Conservation (phyloP, 2,113 vertebrate species). For the Neomonachus schauinslandi region DNA sequence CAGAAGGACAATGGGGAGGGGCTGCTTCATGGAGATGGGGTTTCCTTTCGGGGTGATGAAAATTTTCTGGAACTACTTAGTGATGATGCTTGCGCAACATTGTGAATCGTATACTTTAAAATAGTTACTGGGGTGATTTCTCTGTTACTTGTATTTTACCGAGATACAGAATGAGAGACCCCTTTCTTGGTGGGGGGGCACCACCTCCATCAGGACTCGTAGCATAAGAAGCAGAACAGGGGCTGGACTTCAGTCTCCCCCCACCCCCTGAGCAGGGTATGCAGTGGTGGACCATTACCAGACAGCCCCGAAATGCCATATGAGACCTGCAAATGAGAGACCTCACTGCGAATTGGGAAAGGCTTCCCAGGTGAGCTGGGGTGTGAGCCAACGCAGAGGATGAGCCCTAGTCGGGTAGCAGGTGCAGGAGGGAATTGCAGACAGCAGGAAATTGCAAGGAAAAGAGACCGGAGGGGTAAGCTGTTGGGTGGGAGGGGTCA, state of each 20-base stretch:
- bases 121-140: neutral
- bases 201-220: neutral
- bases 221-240: neutral
- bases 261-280: neutral
- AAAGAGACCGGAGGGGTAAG: neutral
- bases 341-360: neutral
- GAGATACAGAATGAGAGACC: neutral
- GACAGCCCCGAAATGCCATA: neutral
- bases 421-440: neutral
- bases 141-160: neutral
- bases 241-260: neutral
- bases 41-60: neutral
- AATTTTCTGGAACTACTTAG: neutral
- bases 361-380: neutral
- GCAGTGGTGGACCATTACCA: neutral
- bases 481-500: neutral
- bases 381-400: neutral
- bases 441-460: too few species aligned
- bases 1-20: neutral
- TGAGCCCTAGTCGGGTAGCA: rapidly evolving
- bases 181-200: neutral
- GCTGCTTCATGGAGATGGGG: neutral
- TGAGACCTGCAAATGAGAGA: neutral
- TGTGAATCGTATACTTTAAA: neutral
- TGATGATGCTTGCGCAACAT: neutral